These are phyloP conservation scores for Lepidurus couesii DNA, from an alignment of 1,140 invertebrate species.

Conservation along the genomic window DNA sequence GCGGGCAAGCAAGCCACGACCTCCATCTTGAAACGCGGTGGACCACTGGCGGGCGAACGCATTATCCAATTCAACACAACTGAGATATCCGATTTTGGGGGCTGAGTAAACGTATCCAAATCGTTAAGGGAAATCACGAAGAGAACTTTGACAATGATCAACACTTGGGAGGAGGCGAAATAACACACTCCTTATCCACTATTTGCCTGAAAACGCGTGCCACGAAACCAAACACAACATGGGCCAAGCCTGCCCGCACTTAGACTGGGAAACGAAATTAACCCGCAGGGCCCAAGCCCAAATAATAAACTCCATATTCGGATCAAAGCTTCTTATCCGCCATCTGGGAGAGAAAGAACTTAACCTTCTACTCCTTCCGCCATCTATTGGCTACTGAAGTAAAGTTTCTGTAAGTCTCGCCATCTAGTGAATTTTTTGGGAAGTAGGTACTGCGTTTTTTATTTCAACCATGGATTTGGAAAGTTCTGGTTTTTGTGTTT, in stretches of 20 bases:
- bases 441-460: neutral
- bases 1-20: constrained; percentile 20
- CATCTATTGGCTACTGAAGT: neutral
- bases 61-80: constrained; percentile 14
- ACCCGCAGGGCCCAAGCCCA: constrained; percentile 20
- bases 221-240: constrained; percentile 18
- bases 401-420: neutral
- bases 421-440: neutral
- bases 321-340: neutral
- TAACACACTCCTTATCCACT: constrained; percentile 18
- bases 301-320: neutral
- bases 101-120: neutral
- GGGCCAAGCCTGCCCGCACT: constrained; percentile 20
- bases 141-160: neutral
- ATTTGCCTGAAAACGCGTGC: constrained; percentile 17
- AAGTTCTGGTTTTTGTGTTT: too few species aligned
- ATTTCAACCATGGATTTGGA: too few species aligned
- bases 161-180: constrained; percentile 13
- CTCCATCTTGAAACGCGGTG: constrained; percentile 17
- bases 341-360: neutral
- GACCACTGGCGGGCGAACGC: constrained; percentile 16
- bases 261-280: constrained; percentile 15
- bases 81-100: constrained; percentile 9
- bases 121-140: neutral
- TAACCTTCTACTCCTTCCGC: neutral